Evolutionary conservation across 2,797 vertebrate species (phyloP), one percentile per base, ranked within the genome.

Genomic region (Neostethus bicornis): DNA sequence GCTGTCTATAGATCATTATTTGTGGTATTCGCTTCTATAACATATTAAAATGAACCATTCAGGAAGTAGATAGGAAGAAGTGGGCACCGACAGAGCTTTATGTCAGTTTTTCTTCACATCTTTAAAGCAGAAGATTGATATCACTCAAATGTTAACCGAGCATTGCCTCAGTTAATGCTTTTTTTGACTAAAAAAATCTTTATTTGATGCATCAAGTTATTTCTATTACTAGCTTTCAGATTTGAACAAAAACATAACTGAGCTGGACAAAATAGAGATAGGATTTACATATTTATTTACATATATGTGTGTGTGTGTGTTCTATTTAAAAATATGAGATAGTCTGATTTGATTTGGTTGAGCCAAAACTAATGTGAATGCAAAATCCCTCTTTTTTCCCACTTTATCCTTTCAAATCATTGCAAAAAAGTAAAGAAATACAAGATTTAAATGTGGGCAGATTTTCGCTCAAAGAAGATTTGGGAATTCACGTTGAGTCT

Each of bases 361-460:
- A 83, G 79, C 53, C 63, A 73, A 80, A 74, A 84, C 85, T 71
- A 68, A 83, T 71, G 77, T 68, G 60, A 76, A 74, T 70, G 69
- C 50, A 55, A 79, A 70, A 79, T 71, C 68, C 50, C 61, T 61
- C 69, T 56, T 79, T 75, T 70, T 44, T 61, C 31, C 38, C 19
- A 26, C 42, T 56, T 54, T 57, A 46, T 73, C 16, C 50, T 71
- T 82, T 76, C 34, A 58, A 67, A 83, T 34, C 55, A 61, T 72
- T 43, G 17, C 31, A 39, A 70, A 70, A 56, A 61, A 51, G 21
- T 59, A 45, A 13, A 66, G 26, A 79, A 75, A 75, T 65, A 20
- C 21, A 45, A 49, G 28, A 14, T 4, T 7, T 20, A 52, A 58
- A 47, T 20, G 4, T 16, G 67, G 59, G 59, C 46, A 53, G 46